Evolutionary conservation across 2,888 invertebrate genomes (phyloP), one percentile per base, ranked within the genome.

Genomic region (Heliothis peltigera): DNA sequence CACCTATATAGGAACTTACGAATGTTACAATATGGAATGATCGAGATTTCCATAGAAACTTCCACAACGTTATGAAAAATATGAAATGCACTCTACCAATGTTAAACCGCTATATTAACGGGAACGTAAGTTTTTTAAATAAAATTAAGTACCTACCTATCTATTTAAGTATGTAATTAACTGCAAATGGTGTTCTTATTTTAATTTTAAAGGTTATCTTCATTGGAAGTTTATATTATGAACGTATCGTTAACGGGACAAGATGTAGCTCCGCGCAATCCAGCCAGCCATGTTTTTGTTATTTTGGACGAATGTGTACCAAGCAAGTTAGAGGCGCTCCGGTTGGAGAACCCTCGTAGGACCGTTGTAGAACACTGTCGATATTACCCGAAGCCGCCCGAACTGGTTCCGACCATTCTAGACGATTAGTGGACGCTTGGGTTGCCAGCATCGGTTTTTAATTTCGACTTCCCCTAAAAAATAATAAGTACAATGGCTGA

Each of bases 341-440:
- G n/a, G 39, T 39, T n/a, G 39, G 39, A 39, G 39, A 39, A 39
- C 39, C n/a, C 39, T n/a, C n/a, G 39, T n/a, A 48, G 32, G 25
- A 25, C 56, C 32, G n/a, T 18, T 21, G 35, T 62, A 28, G 22
- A 62, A 51, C 54, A 55, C 39, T 21, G 57, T 70, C 51, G 65
- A 74, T 47, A 52, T 35, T 21, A 19, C 35, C 43, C 75, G 75
- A 81, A 53, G 56, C 46, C 42, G 12, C 52, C 22, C 64, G 77
- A 76, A 68, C 65, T 32, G 12, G 71, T 78, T 49, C 66, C 57
- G 77, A 80, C 39, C 67, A 21, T 70, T 76, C 66, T 68, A 67
- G 70, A 64, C 47, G 12, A 15, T 47, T 52, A n/a, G 39, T n/a
- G 39, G n/a, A 43, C 44, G 15, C 28, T 52, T 43, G 67, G 52